phyloP scores from a whole-genome alignment of 2,797 vertebrate genomes.

The Gymnoscopelus microlampas region DNA sequence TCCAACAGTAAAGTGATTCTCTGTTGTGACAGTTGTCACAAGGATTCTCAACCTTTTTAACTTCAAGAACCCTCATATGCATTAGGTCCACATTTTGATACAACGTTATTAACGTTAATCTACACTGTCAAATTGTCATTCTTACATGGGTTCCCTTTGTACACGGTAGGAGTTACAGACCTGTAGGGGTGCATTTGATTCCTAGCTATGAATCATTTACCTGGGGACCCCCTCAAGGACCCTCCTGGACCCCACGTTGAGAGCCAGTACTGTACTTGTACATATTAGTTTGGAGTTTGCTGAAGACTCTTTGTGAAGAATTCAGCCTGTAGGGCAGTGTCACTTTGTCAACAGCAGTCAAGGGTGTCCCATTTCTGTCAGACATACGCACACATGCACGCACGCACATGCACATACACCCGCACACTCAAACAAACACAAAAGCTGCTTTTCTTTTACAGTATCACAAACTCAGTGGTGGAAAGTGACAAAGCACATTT shows the following conservation, averaged over 20 bases:
- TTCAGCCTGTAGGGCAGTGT: slow-evolving; percentile 72
- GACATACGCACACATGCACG: slow-evolving; percentile 54
- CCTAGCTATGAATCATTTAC: too few relatives aligned
- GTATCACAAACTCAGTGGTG: slow-evolving; percentile 38
- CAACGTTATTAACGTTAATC: too few relatives aligned
- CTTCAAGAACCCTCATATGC: too few relatives aligned
- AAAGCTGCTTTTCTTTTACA: slow-evolving; percentile 58
- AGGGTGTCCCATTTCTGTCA: slow-evolving; percentile 81
- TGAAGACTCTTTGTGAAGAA: slow-evolving; percentile 68
- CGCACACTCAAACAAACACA: slow-evolving; percentile 38
- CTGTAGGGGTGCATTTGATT: too few relatives aligned
- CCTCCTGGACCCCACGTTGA: too few relatives aligned
- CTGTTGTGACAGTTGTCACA: slow-evolving; percentile 53
- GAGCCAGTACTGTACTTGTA: slow-evolving; percentile 7
- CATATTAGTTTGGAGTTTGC: slow-evolving; percentile 61
- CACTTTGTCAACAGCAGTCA: slow-evolving; percentile 70
- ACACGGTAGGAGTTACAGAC: too few relatives aligned
- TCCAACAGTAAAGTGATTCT: slow-evolving; percentile 44
- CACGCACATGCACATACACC: slow-evolving; percentile 29
- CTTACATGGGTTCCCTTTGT: too few relatives aligned
- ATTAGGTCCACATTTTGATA: too few relatives aligned
- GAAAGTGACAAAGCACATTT: too few relatives aligned
- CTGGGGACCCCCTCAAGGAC: too few relatives aligned
- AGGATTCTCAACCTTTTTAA: too few relatives aligned
- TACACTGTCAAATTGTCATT: too few relatives aligned